These are phyloP conservation scores for Epirrhoe alternata DNA, from an alignment of 2,888 invertebrate species.

Conservation along the genomic window DNA sequence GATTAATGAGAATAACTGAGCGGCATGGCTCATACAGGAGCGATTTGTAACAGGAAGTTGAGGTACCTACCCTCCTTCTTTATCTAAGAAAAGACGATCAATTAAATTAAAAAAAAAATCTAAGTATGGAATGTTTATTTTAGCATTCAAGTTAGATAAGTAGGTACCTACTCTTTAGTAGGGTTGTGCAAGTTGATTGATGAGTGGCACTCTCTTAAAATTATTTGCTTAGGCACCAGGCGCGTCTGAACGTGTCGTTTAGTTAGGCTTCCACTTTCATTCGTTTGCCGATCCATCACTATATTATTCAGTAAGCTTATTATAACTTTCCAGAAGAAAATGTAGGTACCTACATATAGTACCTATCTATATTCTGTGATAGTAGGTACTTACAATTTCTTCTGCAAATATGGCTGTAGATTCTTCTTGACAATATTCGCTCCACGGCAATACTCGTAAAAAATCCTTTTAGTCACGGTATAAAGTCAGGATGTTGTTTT, in stretches of 20 bases:
- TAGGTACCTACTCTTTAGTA: not conserved
- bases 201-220: slow-evolving; percentile 24
- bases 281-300: slow-evolving; percentile 36
- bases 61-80: not conserved
- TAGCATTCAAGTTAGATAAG: no score
- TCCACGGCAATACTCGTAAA: slow-evolving; percentile 32
- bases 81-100: not conserved
- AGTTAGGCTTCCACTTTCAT: slow-evolving; percentile 21
- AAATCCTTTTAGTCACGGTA: slow-evolving; percentile 36
- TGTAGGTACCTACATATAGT: not conserved
- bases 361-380: slow-evolving; percentile 20
- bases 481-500: slow-evolving; percentile 56
- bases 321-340: no score
- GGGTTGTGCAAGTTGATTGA: slow-evolving; percentile 30
- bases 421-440: slow-evolving; percentile 29
- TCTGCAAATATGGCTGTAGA: slow-evolving; percentile 1
- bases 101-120: no score
- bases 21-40: no score
- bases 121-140: no score
- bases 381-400: no score
- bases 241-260: slow-evolving; percentile 35
- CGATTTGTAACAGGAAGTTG: not conserved
- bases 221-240: slow-evolving; percentile 22
- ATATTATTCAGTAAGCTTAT: not conserved
- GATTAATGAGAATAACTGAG: no score